Percentiles rank a stretch among this genome's conserved stretches.
Conservation (phyloP, 2,888 invertebrate genomes). For the Stenurella melanura region DNA sequence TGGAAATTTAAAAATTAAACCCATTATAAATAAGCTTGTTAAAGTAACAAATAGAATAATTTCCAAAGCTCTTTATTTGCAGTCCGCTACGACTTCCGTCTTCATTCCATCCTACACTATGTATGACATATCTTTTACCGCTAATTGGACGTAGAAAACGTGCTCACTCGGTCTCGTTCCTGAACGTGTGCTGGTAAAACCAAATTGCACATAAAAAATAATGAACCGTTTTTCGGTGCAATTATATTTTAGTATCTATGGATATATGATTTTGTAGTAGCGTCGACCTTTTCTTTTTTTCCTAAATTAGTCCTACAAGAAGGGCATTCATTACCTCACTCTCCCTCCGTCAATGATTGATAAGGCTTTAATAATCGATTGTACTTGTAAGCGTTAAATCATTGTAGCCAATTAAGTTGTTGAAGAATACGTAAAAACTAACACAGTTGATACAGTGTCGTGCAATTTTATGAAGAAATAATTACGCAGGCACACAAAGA, state of each 20-base stretch:
- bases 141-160: slow-evolving; percentile 44
- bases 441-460: too few species aligned
- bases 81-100: slow-evolving; percentile 20
- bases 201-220: slow-evolving; percentile 7
- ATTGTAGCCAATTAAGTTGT: too few species aligned
- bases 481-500: too few species aligned
- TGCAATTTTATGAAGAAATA: too few species aligned
- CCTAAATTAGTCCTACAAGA: neutral
- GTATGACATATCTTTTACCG: slow-evolving; percentile 33
- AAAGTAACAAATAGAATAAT: slow-evolving; percentile 40
- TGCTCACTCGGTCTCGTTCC: slow-evolving; percentile 33
- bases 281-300: neutral
- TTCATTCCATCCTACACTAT: slow-evolving; percentile 28
- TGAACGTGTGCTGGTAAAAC: neutral
- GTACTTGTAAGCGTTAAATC: neutral
- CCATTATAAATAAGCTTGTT: slow-evolving; percentile 39
- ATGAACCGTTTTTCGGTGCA: slow-evolving; percentile 3
- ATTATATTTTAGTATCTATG: slow-evolving; percentile 1
- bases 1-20: slow-evolving; percentile 19
- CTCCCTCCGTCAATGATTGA: too few species aligned
- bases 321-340: neutral
- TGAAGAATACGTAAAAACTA: too few species aligned
- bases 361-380: neutral
- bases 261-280: neutral
- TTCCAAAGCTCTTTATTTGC: slow-evolving; percentile 39